A percentile compares a stretch with the other conserved stretches of the same genome.
These are phyloP conservation scores for Thalassaphorura encarpata DNA, from an alignment of 1,140 invertebrate genomes.

Conservation along the genomic window DNA sequence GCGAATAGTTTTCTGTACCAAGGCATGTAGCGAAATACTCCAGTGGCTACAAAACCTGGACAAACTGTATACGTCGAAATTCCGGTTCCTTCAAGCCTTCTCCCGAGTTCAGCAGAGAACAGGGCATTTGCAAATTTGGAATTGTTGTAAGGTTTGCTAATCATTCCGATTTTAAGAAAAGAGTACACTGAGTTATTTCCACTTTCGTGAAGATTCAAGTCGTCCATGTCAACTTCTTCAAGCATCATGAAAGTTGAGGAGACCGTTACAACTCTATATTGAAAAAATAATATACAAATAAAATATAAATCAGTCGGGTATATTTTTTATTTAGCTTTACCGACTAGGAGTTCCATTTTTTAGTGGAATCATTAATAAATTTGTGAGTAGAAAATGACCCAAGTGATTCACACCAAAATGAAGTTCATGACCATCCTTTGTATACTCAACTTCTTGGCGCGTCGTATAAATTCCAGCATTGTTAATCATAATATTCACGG, in stretches of 20 bases:
- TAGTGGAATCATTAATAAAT: conserved; percentile 1
- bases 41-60: conserved; percentile 39
- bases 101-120: conserved; percentile 35
- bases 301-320: not conserved
- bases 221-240: conserved; percentile 1
- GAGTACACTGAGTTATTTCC: not conserved
- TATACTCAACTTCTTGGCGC: not conserved
- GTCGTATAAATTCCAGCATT: conserved; percentile 2
- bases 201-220: conserved; percentile 1
- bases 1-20: conserved; percentile 18
- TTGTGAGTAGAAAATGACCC: conserved; percentile 11
- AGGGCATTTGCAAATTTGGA: conserved; percentile 39
- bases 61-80: conserved; percentile 12
- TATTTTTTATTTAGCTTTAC: not conserved
- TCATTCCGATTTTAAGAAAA: not conserved
- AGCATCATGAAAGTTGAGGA: not conserved
- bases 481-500: conserved; percentile 8
- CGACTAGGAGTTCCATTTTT: conserved; percentile 1
- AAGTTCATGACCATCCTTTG: conserved; percentile 1
- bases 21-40: conserved; percentile 38
- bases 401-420: conserved; percentile 10
- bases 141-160: conserved; percentile 38
- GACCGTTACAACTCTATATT: conserved; percentile 1
- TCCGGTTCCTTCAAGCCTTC: conserved; percentile 32
- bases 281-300: not conserved